These are phyloP conservation scores for Plusia festucae DNA, from an alignment of 2,888 invertebrate species.

Conservation along the genomic window DNA sequence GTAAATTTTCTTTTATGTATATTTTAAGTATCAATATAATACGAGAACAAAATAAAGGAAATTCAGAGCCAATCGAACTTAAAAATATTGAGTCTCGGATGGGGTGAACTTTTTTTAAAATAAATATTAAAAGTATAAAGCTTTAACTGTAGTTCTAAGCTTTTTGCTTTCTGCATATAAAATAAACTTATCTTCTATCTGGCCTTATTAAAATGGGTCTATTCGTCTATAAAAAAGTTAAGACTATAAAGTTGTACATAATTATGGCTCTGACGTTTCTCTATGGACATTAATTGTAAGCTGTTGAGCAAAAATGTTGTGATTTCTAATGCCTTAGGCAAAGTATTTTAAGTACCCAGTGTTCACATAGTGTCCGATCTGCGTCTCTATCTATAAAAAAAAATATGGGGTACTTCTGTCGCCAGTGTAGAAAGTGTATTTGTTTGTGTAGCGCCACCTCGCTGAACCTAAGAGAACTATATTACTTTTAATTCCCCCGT, in stretches of 20 bases:
- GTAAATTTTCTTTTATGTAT: slow-evolving; percentile 17
- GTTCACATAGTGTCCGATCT: slow-evolving; percentile 2
- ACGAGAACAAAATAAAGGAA: slow-evolving; percentile 23
- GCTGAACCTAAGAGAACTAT: background rate
- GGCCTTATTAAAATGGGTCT: background rate
- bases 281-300: slow-evolving; percentile 25
- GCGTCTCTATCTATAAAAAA: slow-evolving; percentile 4
- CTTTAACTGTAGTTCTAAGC: background rate
- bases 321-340: slow-evolving; percentile 49
- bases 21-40: slow-evolving; percentile 37
- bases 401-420: slow-evolving; percentile 13
- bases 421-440: slow-evolving; percentile 11
- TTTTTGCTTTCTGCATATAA: background rate
- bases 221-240: too few species aligned
- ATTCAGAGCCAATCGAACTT: slow-evolving; percentile 11
- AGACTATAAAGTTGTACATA: too few species aligned
- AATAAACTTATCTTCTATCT: background rate
- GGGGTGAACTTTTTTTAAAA: background rate
- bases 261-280: slow-evolving; percentile 25
- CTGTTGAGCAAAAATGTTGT: slow-evolving; percentile 43
- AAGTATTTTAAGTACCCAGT: slow-evolving; percentile 38
- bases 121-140: background rate
- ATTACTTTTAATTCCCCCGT: background rate
- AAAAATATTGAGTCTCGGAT: slow-evolving; percentile 29
- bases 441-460: background rate